Base-by-base conservation (phyloP, 2,797 vertebrate species). In the Aphelocoma californica region DNA sequence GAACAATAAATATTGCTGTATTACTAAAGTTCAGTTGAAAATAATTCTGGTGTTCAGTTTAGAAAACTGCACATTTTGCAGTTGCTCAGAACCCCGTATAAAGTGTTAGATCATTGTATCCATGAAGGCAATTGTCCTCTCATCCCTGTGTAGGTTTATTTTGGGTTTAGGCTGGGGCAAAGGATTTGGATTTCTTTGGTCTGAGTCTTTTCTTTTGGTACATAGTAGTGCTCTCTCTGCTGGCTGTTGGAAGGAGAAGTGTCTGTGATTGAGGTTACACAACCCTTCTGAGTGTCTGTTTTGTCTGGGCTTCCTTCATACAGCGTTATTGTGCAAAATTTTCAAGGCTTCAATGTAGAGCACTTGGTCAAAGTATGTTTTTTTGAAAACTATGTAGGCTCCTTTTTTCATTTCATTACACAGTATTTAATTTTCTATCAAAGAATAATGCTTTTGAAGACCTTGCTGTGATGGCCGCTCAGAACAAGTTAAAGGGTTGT, bases 251-350 rank as follows among this genome's bases (percentile, higher is more conserved):
- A 95, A 96, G 93, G 97, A 97, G 96, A 88, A 98, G 96, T 98
- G 95, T 95, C 97, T 98, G 96, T 93, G 60, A 90, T 94, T 90
- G 96, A 97, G 96, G 94, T 97, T 97, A 93, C 96, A 93, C 97
- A 98, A 96, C 96, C 95, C 95, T 98, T 96, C 94, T 96, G 97
- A 99, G 98, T 98, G 98, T 98, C 98, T 99, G 98, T 98, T 99
- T 99, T 99, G 98, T 99, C 98, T 99, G 98, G 95, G 93, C 97
- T 98, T 97, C 97, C 97, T 98, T 98, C 96, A 48, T 84, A 97
- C 91, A 97, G 97, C 96, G 97, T 98, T 98, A 98, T 98, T 98
- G 97, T 98, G 98, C 95, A 97, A 94, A 98, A 98, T 98, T 98
- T 91, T 98, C 97, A 98, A 97, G 91, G 97, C 98, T 98, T 98